These are phyloP conservation scores for Dioctria linearis DNA, from an alignment of 2,888 invertebrate species.

Conservation along the genomic window DNA sequence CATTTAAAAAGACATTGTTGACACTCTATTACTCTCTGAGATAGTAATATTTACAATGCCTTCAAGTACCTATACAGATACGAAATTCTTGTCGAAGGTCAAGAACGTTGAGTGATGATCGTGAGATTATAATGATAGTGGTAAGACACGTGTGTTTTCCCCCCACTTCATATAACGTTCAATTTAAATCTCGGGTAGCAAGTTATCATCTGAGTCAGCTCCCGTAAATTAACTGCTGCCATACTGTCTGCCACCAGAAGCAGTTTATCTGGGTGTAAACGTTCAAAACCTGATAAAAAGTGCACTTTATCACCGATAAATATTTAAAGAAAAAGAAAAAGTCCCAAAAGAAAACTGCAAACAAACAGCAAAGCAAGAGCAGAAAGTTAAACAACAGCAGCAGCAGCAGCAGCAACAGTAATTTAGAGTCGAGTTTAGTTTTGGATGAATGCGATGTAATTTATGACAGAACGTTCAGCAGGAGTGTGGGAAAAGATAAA, in stretches of 20 bases:
- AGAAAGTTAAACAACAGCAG: constrained; percentile 29
- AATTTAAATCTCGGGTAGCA: background rate
- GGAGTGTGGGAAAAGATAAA: constrained; percentile 15
- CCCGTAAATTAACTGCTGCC: constrained; percentile 23
- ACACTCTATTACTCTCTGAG: background rate
- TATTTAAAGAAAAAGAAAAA: constrained; percentile 25
- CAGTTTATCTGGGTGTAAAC: constrained; percentile 33
- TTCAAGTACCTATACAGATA: background rate
- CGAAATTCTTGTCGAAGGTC: constrained; percentile 34
- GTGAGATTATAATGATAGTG: background rate
- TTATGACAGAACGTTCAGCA: background rate
- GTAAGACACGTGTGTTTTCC: constrained; percentile 4
- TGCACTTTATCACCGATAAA: constrained; percentile 50
- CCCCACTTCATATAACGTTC: background rate
- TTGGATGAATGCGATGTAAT: constrained; percentile 26
- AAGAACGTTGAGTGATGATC: background rate
- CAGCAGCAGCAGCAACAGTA: background rate
- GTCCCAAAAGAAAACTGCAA: constrained; percentile 21
- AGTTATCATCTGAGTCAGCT: constrained; percentile 47
- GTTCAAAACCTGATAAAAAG: constrained; percentile 42
- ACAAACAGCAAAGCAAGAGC: constrained; percentile 13
- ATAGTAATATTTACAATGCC: background rate
- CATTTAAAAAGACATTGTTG: background rate
- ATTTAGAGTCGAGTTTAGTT: background rate
- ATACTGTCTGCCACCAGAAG: constrained; percentile 30